Evolutionary conservation across 2,888 invertebrate genomes (phyloP), one percentile per base, ranked within the genome.

Genomic region (Diplolepis rosae): DNA sequence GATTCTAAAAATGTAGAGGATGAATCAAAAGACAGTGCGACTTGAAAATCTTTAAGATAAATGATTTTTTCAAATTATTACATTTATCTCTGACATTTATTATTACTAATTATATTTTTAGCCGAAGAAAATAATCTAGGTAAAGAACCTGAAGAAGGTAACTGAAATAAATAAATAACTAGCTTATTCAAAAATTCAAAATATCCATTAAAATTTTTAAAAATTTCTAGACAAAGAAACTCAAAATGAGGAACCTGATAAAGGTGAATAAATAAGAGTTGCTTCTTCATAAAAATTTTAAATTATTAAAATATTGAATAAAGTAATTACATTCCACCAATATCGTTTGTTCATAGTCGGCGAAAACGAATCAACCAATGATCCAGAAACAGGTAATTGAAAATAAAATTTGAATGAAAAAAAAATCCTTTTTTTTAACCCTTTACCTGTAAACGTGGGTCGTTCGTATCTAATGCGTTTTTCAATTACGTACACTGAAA

Each of bases 21-120:
- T 15, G 69, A 71, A 65, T 71, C 71, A 65, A 56, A 50, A 9
- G 54, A 71, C 18, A 69, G 39, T 45, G 66, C 66, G 52, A 71
- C 69, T 72, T 65, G 66, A 68, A 68, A 73, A 32, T 2, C 32
- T 1, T 11, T 32, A 11, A 32, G 5, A 32, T 1, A 61, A 30
- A 24, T 39, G 65, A 54, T 51, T 35, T 24, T 32, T 67, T 22
- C 56, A 30, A 35, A 54, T n/a, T 27, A 30, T 67, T 69, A 11
- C 15, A 32, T 39, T n/a, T n/a, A n/a, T n/a, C n/a, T n/a, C n/a
- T n/a, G n/a, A 28, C 6, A 45, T 42, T 42, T 42, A 22, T 7
- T 22, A 22, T 32, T 4, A 11, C 22, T 42, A 5, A 5, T 42
- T 22, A 13, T 50, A 65, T 32, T 48, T 61, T 35, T 39, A 61